A percentile compares a stretch with the other conserved stretches of the same genome.
phyloP scores from a whole-genome alignment of 1,140 invertebrate species.

The Bombus cullumanus region DNA sequence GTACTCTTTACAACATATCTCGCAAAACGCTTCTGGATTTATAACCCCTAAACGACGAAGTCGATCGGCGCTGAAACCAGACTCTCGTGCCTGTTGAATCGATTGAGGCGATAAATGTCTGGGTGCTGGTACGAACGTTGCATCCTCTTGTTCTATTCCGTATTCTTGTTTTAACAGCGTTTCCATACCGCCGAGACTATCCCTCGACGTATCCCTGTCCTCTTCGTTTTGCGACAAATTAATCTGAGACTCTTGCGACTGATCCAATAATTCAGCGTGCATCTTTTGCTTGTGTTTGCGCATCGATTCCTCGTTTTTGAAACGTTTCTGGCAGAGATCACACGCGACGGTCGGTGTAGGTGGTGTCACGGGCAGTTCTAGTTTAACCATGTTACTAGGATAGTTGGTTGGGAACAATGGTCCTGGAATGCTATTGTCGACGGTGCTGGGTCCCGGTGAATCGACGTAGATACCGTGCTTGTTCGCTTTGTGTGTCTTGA shows the following conservation, averaged over 20 bases:
- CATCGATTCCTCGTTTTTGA: slow-evolving; percentile 83
- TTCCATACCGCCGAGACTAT: slow-evolving; percentile 77
- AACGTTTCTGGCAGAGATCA: slow-evolving; percentile 83
- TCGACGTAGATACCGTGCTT: slow-evolving; percentile 95
- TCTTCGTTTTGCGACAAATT: slow-evolving; percentile 52
- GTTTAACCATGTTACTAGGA: slow-evolving; percentile 61
- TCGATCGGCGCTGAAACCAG: slow-evolving; percentile 87
- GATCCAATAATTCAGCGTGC: slow-evolving; percentile 74
- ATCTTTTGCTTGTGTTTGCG: slow-evolving; percentile 82
- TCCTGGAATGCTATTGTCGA: slow-evolving; percentile 52
- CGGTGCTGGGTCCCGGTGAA: slow-evolving; percentile 77
- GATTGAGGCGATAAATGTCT: slow-evolving; percentile 85
- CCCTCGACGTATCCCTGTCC: slow-evolving; percentile 43
- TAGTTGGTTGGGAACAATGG: slow-evolving; percentile 41
- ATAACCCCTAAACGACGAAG: slow-evolving; percentile 90
- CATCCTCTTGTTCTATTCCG: slow-evolving; percentile 84
- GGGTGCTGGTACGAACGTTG: slow-evolving; percentile 83
- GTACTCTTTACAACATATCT: slow-evolving; percentile 97
- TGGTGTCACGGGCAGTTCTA: slow-evolving; percentile 68
- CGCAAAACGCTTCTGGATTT: slow-evolving; percentile 95
- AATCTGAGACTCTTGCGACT: slow-evolving; percentile 53
- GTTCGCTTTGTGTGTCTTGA: slow-evolving; percentile 98
- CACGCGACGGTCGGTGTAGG: slow-evolving; percentile 76
- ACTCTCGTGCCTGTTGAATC: slow-evolving; percentile 85
- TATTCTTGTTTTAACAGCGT: slow-evolving; percentile 78